Evolutionary conservation across 2,888 invertebrate genomes (phyloP), one percentile per base, ranked within the genome.

Genomic region (Orgyia antiqua): DNA sequence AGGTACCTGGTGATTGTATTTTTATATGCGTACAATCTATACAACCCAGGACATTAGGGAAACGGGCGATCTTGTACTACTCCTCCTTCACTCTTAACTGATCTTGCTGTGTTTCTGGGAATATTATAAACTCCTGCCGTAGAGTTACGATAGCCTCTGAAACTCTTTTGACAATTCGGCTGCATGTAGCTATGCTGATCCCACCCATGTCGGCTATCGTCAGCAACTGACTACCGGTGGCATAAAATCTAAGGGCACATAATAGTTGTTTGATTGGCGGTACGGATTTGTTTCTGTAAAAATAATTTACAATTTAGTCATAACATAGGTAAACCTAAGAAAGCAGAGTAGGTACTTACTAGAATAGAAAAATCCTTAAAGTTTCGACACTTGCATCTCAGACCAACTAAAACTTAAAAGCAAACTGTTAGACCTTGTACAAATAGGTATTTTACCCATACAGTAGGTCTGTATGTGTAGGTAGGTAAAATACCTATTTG

Each of bases 211-310:
- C 43, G 9, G 26, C 30, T 13, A 39, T 19, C 12, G 36, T 21
- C 8, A 27, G 13, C 20, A 39, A 30, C 18, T 39, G 33, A 25
- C 11, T 37, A 2, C 39, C 39, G 5, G 39, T 42, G 10, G 42
- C 39, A 36, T 27, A 36, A 24, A 39, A 42, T 10, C 39, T 24
- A n/a, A 42, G 27, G 4, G 42, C 20, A 20, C 25, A 26, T n/a
- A 42, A 12, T 17, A 39, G 21, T 12, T 43, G 39, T 2, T 39
- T 34, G 3, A 43, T 33, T 3, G 39, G 32, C 24, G 34, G 2
- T 2, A 33, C 24, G 9, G 33, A 26, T 17, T 24, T 27, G 18
- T 30, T 37, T 15, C 33, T 37, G 37, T 4, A 30, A 37, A 24
- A 23, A 13, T 15, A 13, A 13, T 2, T n/a, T n/a, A n/a, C n/a